Percentiles rank a stretch among this genome's conserved stretches.
phyloP scores from a whole-genome alignment of 2,113 vertebrate species.

The Alces alces region DNA sequence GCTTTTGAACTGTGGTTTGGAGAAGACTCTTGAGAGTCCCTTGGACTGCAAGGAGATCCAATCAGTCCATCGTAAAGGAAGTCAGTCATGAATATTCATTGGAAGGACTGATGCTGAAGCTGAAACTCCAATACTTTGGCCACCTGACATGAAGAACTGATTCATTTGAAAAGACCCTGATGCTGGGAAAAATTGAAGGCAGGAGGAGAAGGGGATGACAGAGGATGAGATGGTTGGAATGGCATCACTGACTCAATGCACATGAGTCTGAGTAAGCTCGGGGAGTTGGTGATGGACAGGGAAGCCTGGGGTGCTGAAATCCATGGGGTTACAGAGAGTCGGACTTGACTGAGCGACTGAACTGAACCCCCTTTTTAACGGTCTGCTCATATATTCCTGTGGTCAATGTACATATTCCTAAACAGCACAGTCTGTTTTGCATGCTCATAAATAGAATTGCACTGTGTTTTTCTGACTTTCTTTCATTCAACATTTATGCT shows the following conservation, averaged over 20 bases:
- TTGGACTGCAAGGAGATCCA: not conserved
- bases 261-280: not conserved
- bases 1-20: not conserved
- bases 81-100: not conserved
- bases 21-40: not conserved
- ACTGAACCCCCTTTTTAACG: not conserved
- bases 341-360: rapidly evolving
- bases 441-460: not conserved
- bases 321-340: not conserved
- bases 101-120: not conserved
- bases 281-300: not conserved
- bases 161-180: not conserved
- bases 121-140: not conserved
- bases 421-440: not conserved
- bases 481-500: not conserved
- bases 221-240: not conserved
- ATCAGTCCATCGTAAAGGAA: not conserved
- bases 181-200: not conserved
- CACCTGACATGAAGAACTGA: not conserved
- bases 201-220: not conserved
- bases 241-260: not conserved
- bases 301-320: not conserved
- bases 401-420: not conserved
- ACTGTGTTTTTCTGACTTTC: not conserved
- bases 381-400: not conserved